Conservation (phyloP, 2,888 invertebrate genomes). For the Timema cristinae region DNA sequence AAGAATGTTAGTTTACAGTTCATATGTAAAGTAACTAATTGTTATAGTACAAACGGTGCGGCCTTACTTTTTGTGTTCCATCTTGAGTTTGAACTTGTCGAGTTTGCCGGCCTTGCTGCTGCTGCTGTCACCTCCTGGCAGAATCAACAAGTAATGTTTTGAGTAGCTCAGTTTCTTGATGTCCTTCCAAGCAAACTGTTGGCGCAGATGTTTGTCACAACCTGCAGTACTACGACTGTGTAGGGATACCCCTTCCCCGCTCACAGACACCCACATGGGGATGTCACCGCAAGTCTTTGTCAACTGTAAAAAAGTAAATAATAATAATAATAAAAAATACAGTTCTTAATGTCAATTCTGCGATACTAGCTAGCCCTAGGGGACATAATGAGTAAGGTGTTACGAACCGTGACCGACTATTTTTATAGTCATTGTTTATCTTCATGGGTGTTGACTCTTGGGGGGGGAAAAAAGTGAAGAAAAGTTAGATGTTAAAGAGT, state of each 20-base stretch:
- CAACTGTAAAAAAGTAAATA: slow-evolving; percentile 47
- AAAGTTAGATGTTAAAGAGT: too few species aligned
- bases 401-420: too few species aligned
- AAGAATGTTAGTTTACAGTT: too few species aligned
- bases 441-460: too few species aligned
- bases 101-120: slow-evolving; percentile 40
- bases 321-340: not conserved
- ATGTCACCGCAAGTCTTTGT: slow-evolving; percentile 51
- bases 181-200: slow-evolving; percentile 61
- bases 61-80: slow-evolving; percentile 66
- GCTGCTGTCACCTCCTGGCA: slow-evolving; percentile 50
- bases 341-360: too few species aligned
- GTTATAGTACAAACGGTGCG: too few species aligned
- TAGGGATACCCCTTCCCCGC: slow-evolving; percentile 45
- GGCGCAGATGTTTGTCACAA: slow-evolving; percentile 32
- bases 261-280: slow-evolving; percentile 46
- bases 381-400: too few species aligned
- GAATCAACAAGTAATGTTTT: slow-evolving; percentile 59
- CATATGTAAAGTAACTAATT: too few species aligned
- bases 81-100: slow-evolving; percentile 68
- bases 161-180: slow-evolving; percentile 74
- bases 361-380: too few species aligned
- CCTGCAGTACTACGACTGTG: slow-evolving; percentile 34
- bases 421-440: too few species aligned
- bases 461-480: too few species aligned